Base-by-base conservation (phyloP, 2,888 invertebrate genomes). In the Limenitis camilla region DNA sequence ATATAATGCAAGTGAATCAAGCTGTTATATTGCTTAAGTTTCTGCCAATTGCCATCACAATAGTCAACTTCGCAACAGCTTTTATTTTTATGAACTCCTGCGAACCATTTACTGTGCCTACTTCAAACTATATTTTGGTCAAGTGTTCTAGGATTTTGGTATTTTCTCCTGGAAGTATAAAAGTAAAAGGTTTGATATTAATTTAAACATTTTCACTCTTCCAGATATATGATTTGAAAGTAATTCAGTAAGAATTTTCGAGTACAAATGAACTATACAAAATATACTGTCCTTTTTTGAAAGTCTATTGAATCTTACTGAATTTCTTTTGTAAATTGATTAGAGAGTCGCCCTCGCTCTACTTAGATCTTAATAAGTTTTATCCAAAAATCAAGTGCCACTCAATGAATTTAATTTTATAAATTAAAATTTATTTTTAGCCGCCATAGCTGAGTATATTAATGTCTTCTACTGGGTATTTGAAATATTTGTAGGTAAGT, bases 381-480 rank as follows among this genome's bases (percentile, higher is more conserved):
- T n/a, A n/a, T 29, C 7, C 19, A n/a, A n/a, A 30, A 40, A 6
- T 6, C 3, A 10, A 35, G 5, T n/a, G n/a, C 5, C 6, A 35
- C 35, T 9, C 10, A 36, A 6, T 10, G 5, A 5, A 6, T 36
- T 36, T 36, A 10, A 36, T 5, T 6, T 36, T n/a, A 30, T 11
- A n/a, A n/a, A 5, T n/a, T 9, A 19, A 4, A 9, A 7, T 31
- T 33, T 9, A 11, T 45, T 71, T 71, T 50, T 71, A 86, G 85
- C 64, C 68, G 82, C 84, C 6, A 53, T 69, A 7, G 40, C 61
- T 1, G 83, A 83, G 67, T 86, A 86, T 52, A 53, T 69, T 5
- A 60, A 69, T 47, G 77, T 76, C 6, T 81, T 83, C 63, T 83
- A 76, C 58, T 83, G 84, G 80, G 76, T 78, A 6, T 81, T 79